Evolutionary conservation across 1,140 invertebrate species (phyloP).

Genomic region (Phortica variegata): DNA sequence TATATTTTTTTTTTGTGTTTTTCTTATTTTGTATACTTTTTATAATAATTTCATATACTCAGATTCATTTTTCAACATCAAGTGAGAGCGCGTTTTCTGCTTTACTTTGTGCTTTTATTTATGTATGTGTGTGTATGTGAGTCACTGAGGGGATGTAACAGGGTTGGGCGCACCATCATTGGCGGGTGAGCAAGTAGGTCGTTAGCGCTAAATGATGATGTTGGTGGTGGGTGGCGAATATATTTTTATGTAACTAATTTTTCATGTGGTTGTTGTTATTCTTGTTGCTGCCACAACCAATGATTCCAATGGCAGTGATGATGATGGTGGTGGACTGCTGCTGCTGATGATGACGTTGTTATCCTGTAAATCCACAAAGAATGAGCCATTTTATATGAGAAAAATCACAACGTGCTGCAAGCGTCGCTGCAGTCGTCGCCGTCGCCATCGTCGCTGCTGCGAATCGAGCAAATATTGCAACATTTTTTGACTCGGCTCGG

Average conservation of each 20-base stretch:
- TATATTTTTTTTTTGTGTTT: slow-evolving; percentile 12
- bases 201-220: background rate
- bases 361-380: slow-evolving; percentile 7
- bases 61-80: no score
- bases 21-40: slow-evolving; percentile 34
- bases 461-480: slow-evolving; percentile 36
- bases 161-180: no score
- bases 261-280: slow-evolving; percentile 22
- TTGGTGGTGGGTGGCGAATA: slow-evolving; percentile 22
- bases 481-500: slow-evolving; percentile 36
- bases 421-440: slow-evolving; percentile 21
- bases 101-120: no score
- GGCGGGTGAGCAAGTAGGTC: no score
- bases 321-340: slow-evolving; percentile 27
- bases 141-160: no score
- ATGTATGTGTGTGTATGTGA: no score
- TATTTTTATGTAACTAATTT: slow-evolving; percentile 45
- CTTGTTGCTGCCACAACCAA: slow-evolving; percentile 11
- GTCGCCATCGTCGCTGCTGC: slow-evolving; percentile 11
- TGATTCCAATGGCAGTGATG: slow-evolving; percentile 24
- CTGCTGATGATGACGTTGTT: slow-evolving; percentile 16
- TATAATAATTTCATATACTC: slow-evolving; percentile 50
- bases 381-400: slow-evolving; percentile 28
- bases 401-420: slow-evolving; percentile 42
- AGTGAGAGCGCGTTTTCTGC: no score